Evolutionary conservation across 2,888 invertebrate genomes (phyloP).

Genomic region (Brenthis daphne): DNA sequence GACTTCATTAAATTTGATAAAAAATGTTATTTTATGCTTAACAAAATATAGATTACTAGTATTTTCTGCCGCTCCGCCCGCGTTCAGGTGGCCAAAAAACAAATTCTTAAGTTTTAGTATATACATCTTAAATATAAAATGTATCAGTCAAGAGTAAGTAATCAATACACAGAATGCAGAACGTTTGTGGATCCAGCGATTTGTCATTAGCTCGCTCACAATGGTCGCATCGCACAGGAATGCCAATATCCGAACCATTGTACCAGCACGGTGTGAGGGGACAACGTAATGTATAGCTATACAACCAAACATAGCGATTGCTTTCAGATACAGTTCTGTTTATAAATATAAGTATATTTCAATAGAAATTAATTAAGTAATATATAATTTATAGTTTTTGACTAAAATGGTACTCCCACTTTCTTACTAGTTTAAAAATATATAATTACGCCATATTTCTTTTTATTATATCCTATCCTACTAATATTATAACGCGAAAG

Average conservation of each 20-base stretch:
- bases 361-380: too few species aligned
- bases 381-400: too few species aligned
- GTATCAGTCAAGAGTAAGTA: slow-evolving; percentile 6
- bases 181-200: slow-evolving; percentile 60
- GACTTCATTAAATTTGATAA: too few species aligned
- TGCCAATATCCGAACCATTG: slow-evolving; percentile 73
- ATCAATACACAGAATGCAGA: slow-evolving; percentile 36
- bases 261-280: slow-evolving; percentile 44
- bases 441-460: too few species aligned
- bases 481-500: neutral
- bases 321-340: slow-evolving; percentile 4
- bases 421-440: too few species aligned
- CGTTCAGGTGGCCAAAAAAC: too few species aligned
- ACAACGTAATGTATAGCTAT: slow-evolving; percentile 32
- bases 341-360: neutral
- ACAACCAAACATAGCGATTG: slow-evolving; percentile 42
- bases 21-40: too few species aligned
- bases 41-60: too few species aligned
- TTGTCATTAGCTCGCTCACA: slow-evolving; percentile 70
- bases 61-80: too few species aligned
- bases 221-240: slow-evolving; percentile 64
- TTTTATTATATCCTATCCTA: too few species aligned
- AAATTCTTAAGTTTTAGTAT: too few species aligned
- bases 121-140: neutral
- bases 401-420: too few species aligned